Percentiles rank a stretch among this genome's conserved stretches.
phyloP scores from a whole-genome alignment of 2,113 vertebrate species.

The Ondatra zibethicus region DNA sequence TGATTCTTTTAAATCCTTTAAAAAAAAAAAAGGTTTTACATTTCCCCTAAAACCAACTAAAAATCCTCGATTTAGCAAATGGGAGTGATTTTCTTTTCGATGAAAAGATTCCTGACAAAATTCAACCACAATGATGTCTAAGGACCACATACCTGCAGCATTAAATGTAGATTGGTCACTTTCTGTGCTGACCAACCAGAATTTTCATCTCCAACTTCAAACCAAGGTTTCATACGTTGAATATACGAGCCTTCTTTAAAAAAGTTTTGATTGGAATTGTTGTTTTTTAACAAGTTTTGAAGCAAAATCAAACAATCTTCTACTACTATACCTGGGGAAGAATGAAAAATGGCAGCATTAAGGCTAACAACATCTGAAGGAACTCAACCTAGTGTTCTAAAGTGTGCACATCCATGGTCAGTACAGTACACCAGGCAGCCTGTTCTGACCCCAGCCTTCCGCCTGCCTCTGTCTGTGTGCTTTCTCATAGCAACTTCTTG shows the following conservation, averaged over 20 bases:
- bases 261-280: conserved; percentile 99
- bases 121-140: not conserved
- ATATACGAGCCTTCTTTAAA: conserved; percentile 99
- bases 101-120: not conserved
- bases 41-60: not conserved
- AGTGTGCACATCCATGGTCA: not conserved
- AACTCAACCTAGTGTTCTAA: conserved; percentile 26
- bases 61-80: conserved; percentile 4
- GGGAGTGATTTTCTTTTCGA: not conserved
- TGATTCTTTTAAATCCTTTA: not conserved
- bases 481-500: not conserved
- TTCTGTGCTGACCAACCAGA: conserved; percentile 99
- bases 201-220: conserved; percentile 98
- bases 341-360: conserved; percentile 46
- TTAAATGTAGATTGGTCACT: conserved; percentile 98
- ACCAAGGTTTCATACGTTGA: conserved; percentile 99
- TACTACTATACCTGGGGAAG: conserved; percentile 94
- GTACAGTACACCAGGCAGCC: not conserved
- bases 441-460: not conserved
- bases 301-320: conserved; percentile 97
- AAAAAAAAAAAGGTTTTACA: not conserved
- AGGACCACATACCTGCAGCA: conserved; percentile 93
- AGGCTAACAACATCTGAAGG: not conserved
- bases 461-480: not conserved
- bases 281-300: conserved; percentile 96